Evolutionary conservation across 2,113 vertebrate species (phyloP).

Genomic region (Nansenia antarctica): DNA sequence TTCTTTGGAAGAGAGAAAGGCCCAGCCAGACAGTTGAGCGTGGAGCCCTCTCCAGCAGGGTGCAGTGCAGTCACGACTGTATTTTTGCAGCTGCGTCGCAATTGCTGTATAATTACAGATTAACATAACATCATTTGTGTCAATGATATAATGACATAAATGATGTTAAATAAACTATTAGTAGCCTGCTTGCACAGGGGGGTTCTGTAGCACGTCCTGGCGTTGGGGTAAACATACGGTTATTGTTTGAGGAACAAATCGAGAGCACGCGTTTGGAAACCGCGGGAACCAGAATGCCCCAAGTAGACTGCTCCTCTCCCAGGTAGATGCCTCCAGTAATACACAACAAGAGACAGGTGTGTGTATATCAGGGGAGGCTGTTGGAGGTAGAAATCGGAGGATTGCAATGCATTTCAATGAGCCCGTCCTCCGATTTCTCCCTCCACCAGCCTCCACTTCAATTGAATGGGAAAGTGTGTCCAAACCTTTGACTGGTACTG

Average conservation of each 20-base stretch:
- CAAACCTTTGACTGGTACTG: too few species aligned
- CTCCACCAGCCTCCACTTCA: too few species aligned
- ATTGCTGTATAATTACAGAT: constrained; percentile 65
- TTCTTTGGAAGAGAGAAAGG: too few species aligned
- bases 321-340: too few species aligned
- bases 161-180: constrained; percentile 54
- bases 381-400: too few species aligned
- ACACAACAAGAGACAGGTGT: too few species aligned
- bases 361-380: too few species aligned
- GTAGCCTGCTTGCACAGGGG: constrained; percentile 50
- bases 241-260: constrained; percentile 33
- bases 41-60: too few species aligned
- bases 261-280: background rate
- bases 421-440: too few species aligned
- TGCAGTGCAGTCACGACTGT: constrained; percentile 35
- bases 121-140: constrained; percentile 63
- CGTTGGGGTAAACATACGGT: constrained; percentile 22
- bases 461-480: too few species aligned
- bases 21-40: too few species aligned
- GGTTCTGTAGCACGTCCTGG: constrained; percentile 38
- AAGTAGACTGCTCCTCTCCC: background rate
- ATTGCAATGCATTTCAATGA: too few species aligned
- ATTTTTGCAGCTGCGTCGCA: constrained; percentile 65
- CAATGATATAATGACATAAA: constrained; percentile 61
- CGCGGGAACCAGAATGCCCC: background rate